Evolutionary conservation across 1,140 invertebrate genomes (phyloP).

Genomic region (Harpegnathos saltator): DNA sequence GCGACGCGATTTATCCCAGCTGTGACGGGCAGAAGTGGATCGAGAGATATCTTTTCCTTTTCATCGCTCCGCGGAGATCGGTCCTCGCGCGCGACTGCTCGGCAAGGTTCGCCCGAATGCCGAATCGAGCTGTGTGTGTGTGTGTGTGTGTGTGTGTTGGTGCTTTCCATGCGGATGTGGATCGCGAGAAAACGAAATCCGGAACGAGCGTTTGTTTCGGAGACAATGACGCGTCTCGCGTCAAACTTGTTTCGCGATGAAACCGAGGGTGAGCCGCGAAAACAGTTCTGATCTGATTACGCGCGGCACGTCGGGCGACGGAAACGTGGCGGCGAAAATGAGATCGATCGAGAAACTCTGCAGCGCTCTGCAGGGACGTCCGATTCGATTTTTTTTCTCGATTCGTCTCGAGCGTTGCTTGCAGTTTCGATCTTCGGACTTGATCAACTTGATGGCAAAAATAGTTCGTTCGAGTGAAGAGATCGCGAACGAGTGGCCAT

Average conservation of each 20-base stretch:
- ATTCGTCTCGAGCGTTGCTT: no score
- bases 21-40: background rate
- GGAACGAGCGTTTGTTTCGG: slow-evolving; percentile 36
- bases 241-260: slow-evolving; percentile 24
- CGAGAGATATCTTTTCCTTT: slow-evolving; percentile 13
- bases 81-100: no score
- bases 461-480: no score
- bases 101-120: no score
- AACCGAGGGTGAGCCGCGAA: slow-evolving; percentile 35
- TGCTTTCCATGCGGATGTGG: slow-evolving; percentile 24
- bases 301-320: background rate
- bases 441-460: no score
- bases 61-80: slow-evolving; percentile 15
- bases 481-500: no score
- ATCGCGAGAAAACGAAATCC: slow-evolving; percentile 62
- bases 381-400: no score
- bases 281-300: slow-evolving; percentile 14
- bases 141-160: no score
- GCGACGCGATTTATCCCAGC: slow-evolving; percentile 49
- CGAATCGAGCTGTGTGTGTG: no score
- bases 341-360: background rate
- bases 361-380: no score
- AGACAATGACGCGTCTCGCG: slow-evolving; percentile 2
- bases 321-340: slow-evolving; percentile 4
- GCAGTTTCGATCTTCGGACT: no score